Percentiles rank a stretch among this genome's conserved stretches.
Conservation (phyloP, 2,113 vertebrate species). For the Suncus etruscus region DNA sequence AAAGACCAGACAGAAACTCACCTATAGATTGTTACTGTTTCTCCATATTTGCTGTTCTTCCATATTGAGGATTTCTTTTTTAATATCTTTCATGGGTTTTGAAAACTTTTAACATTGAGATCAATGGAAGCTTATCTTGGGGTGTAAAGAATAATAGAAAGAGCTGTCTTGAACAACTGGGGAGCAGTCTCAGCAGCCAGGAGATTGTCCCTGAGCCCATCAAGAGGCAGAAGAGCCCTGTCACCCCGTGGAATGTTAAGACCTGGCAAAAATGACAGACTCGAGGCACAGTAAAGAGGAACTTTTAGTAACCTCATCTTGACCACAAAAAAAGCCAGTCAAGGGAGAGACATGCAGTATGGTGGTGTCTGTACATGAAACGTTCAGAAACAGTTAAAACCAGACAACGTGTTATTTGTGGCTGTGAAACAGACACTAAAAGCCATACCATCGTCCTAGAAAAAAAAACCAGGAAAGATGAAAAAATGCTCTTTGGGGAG, state of each 20-base stretch:
- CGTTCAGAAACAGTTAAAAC: slow-evolving; percentile 25
- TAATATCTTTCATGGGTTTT: not conserved
- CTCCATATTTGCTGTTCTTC: not conserved
- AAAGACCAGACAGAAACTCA: not conserved
- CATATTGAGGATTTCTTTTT: no score
- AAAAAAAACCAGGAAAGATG: not conserved
- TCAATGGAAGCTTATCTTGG: no score
- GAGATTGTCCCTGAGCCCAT: not conserved
- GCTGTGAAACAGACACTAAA: not conserved
- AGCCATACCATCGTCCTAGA: not conserved
- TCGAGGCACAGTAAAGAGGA: not conserved
- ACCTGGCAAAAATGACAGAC: slow-evolving; percentile 12
- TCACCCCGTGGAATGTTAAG: not conserved
- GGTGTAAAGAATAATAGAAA: not conserved
- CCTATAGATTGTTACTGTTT: not conserved
- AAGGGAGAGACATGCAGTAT: not conserved
- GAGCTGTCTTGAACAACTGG: no score
- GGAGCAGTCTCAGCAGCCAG: no score
- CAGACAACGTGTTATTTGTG: not conserved
- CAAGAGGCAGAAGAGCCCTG: not conserved
- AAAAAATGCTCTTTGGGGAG: no score
- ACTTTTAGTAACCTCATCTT: slow-evolving; percentile 7
- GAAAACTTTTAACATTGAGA: not conserved
- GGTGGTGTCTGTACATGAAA: slow-evolving; percentile 25
- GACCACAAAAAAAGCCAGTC: slow-evolving; percentile 21